phyloP scores from a whole-genome alignment of 2,797 vertebrate species.

The Rhynchotus rufescens region DNA sequence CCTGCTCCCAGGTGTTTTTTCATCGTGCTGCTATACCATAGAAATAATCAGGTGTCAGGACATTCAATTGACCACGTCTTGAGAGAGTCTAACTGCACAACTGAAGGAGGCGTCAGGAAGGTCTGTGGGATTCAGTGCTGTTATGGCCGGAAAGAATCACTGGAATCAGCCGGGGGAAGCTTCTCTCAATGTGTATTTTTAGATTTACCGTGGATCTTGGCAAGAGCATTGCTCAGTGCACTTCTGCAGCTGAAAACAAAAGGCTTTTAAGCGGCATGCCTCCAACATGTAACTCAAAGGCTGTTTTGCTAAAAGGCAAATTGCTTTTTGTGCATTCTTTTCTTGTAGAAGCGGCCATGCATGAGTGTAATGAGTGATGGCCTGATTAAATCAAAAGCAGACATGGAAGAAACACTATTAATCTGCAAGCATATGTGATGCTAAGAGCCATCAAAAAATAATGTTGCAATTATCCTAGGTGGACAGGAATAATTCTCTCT shows the following conservation, averaged over 20 bases:
- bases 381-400: constrained; percentile 63
- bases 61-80: neutral
- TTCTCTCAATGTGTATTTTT: accelerated
- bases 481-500: constrained; percentile 36
- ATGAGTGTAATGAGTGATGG: constrained; percentile 50
- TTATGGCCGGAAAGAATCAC: neutral
- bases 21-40: neutral
- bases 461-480: constrained; percentile 59
- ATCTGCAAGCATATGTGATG: constrained; percentile 43
- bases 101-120: accelerated
- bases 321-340: neutral
- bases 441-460: constrained; percentile 34
- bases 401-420: constrained; percentile 24
- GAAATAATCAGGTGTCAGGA: neutral
- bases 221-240: neutral
- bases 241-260: neutral
- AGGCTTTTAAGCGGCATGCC: neutral
- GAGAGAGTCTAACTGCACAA: neutral
- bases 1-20: neutral
- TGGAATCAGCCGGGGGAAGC: neutral
- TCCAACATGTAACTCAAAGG: neutral
- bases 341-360: constrained; percentile 13
- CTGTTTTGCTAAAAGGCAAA: neutral
- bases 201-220: neutral
- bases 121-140: neutral